These are phyloP conservation scores for Gastracanthus pulcherrimus DNA, from an alignment of 2,888 invertebrate species.

Conservation along the genomic window DNA sequence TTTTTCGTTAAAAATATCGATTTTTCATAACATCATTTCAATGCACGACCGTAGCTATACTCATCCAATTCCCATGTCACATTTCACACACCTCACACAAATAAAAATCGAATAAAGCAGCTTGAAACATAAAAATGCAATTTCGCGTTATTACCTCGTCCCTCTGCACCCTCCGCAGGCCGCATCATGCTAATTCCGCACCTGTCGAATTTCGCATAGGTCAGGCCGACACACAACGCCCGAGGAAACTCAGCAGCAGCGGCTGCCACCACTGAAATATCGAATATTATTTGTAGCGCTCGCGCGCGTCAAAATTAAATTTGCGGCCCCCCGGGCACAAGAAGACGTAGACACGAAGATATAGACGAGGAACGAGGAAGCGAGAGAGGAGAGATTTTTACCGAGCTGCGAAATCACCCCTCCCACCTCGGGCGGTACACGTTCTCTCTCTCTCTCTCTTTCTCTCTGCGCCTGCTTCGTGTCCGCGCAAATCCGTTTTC, in stretches of 20 bases:
- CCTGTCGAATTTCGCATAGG: conserved; percentile 26
- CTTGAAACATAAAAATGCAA: background rate
- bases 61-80: too few species aligned
- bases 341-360: too few species aligned
- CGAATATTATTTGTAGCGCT: conserved; percentile 26
- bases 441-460: background rate
- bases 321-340: conserved; percentile 18
- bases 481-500: conserved; percentile 7
- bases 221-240: background rate
- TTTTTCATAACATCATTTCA: too few species aligned
- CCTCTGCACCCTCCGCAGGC: too few species aligned
- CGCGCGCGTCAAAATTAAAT: conserved; percentile 25
- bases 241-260: too few species aligned
- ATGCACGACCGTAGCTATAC: too few species aligned
- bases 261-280: too few species aligned
- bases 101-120: background rate
- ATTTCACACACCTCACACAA: too few species aligned
- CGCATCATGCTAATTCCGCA: conserved; percentile 1
- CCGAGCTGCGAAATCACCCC: background rate
- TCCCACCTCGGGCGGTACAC: background rate
- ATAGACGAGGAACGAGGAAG: too few species aligned
- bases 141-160: conserved; percentile 1
- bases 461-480: background rate
- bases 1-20: too few species aligned
- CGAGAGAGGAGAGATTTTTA: conserved; percentile 7